phyloP scores from a whole-genome alignment of 1,140 invertebrate genomes.

The Heliconius melpomene region DNA sequence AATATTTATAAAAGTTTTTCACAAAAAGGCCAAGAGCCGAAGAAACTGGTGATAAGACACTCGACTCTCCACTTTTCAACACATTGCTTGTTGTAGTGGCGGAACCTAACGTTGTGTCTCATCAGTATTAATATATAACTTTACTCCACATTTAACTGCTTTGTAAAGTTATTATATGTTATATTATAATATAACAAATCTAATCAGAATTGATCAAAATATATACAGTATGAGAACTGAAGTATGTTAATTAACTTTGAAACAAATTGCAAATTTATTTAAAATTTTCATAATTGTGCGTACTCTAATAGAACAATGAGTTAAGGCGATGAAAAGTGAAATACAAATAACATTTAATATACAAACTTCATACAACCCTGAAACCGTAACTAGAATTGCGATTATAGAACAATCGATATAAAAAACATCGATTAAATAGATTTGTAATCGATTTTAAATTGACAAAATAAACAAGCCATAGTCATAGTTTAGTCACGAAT shows the following conservation, averaged over 20 bases:
- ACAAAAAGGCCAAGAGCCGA: too few relatives aligned
- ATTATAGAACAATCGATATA: background rate
- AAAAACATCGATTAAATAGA: background rate
- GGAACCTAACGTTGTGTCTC: background rate
- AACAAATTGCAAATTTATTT: background rate
- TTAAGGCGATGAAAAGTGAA: background rate
- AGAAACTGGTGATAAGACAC: too few relatives aligned
- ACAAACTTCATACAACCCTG: constrained; percentile 10
- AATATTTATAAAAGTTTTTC: background rate
- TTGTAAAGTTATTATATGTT: too few relatives aligned
- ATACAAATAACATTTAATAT: background rate
- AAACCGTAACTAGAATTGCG: background rate
- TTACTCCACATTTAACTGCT: too few relatives aligned
- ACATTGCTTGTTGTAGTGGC: background rate
- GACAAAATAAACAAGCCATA: background rate
- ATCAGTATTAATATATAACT: too few relatives aligned
- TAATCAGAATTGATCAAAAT: too few relatives aligned
- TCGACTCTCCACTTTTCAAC: background rate
- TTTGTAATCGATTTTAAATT: background rate
- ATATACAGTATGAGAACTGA: background rate
- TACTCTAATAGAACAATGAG: background rate
- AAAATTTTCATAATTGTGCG: background rate
- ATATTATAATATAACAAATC: too few relatives aligned
- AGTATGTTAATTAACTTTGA: background rate
- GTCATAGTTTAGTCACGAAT: background rate